Evolutionary conservation across 2,888 invertebrate species (phyloP).

Genomic region (Dyspetes luteomarginatus): DNA sequence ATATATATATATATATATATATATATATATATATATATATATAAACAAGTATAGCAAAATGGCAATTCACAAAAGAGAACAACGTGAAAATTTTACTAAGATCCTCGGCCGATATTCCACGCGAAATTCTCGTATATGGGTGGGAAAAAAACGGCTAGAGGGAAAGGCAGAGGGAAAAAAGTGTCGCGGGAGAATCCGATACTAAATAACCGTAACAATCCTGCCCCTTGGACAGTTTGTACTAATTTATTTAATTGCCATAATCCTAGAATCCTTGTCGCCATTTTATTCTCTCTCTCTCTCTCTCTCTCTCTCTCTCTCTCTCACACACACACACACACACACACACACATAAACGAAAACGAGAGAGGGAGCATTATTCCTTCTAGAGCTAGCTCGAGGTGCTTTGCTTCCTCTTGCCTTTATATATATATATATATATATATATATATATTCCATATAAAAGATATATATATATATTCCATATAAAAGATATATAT

Average conservation of each 20-base stretch:
- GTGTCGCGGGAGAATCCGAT: constrained; percentile 61
- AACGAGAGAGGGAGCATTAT: not conserved
- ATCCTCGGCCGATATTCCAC: constrained; percentile 63
- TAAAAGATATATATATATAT: not conserved
- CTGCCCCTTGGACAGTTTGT: constrained; percentile 61
- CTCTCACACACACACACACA: too few relatives aligned
- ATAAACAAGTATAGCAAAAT: too few relatives aligned
- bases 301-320: constrained; percentile 3
- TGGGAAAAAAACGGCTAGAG: not conserved
- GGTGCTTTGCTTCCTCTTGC: constrained; percentile 48
- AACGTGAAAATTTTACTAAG: constrained; percentile 62
- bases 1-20: not conserved
- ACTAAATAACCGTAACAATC: constrained; percentile 68
- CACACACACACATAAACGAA: too few relatives aligned
- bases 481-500: not conserved
- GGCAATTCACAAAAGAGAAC: constrained; percentile 64
- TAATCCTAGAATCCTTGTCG: constrained; percentile 57
- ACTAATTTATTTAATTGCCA: constrained; percentile 68
- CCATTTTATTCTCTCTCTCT: not conserved
- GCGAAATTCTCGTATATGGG: constrained; percentile 10
- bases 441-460: not conserved
- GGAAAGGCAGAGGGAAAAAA: constrained; percentile 6
- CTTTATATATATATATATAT: not conserved
- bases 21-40: constrained; percentile 40
- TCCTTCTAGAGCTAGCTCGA: constrained; percentile 19